These are phyloP conservation scores for Drosophila obscura DNA, from an alignment of 1,140 invertebrate species.

Conservation along the genomic window DNA sequence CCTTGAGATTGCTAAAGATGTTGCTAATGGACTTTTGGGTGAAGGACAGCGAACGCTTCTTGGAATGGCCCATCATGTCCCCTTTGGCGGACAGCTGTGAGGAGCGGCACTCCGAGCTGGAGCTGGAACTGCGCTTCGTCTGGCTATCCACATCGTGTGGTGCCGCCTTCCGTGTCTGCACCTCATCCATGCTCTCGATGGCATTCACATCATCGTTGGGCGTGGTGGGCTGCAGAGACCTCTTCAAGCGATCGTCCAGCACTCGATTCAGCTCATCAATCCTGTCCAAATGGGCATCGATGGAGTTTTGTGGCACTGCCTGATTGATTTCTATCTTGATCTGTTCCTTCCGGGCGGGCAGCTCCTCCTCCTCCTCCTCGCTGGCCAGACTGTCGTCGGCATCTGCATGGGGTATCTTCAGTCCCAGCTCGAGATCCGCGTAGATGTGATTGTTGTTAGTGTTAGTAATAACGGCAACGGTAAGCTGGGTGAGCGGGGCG, in stretches of 20 bases:
- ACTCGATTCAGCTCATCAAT: slow-evolving; percentile 78
- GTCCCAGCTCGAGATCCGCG: slow-evolving; percentile 67
- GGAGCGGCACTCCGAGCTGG: slow-evolving; percentile 69
- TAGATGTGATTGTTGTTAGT: slow-evolving; percentile 82
- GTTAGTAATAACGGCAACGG: slow-evolving; percentile 60
- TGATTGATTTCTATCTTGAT: slow-evolving; percentile 74
- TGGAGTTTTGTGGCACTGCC: slow-evolving; percentile 60
- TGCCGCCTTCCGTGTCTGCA: slow-evolving; percentile 20
- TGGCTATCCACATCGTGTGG: slow-evolving; percentile 44
- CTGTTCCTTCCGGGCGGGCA: slow-evolving; percentile 19
- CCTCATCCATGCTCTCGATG: slow-evolving; percentile 64
- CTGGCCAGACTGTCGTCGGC: slow-evolving; percentile 31
- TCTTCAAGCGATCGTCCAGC: slow-evolving; percentile 76
- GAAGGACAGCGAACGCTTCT: slow-evolving; percentile 78
- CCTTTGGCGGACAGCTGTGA: slow-evolving; percentile 45
- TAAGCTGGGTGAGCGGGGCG: slow-evolving; percentile 43
- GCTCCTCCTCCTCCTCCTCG: slow-evolving; percentile 15
- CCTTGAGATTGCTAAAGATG: slow-evolving; percentile 76
- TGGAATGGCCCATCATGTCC: slow-evolving; percentile 35
- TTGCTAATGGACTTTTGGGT: slow-evolving; percentile 78
- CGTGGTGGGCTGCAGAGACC: slow-evolving; percentile 37
- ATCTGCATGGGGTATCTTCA: slow-evolving; percentile 2
- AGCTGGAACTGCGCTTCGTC: slow-evolving; percentile 68
- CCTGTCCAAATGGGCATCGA: slow-evolving; percentile 76
- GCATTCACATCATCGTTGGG: slow-evolving; percentile 59